phyloP scores from a whole-genome alignment of 2,113 vertebrate genomes.

The Microcebus griseorufus region DNA sequence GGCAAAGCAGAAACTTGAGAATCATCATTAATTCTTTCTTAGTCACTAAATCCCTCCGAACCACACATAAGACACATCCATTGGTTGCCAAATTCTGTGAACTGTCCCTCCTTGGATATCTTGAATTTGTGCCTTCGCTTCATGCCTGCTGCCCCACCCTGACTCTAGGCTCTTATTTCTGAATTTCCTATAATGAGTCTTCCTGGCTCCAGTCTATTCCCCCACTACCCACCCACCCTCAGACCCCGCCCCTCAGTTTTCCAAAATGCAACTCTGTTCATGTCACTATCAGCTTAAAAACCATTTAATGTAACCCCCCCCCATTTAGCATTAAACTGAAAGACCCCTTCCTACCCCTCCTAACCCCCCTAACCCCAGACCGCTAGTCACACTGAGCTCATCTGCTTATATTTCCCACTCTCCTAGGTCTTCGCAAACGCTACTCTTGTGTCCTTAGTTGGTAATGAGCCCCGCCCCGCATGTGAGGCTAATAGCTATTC shows the following conservation, averaged over 20 bases:
- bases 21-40: neutral
- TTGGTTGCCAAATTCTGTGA: neutral
- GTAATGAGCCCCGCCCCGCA: too few relatives aligned
- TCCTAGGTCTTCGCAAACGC: too few relatives aligned
- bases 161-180: neutral
- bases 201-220: neutral
- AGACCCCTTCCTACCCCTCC: too few relatives aligned
- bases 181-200: neutral
- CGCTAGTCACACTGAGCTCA: too few relatives aligned
- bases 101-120: neutral
- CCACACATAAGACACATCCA: neutral
- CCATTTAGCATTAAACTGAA: too few relatives aligned
- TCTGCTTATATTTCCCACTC: too few relatives aligned
- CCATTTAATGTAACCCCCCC: too few relatives aligned
- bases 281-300: neutral
- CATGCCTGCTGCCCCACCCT: neutral
- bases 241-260: neutral
- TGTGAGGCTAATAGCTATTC: too few relatives aligned
- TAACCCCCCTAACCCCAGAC: too few relatives aligned
- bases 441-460: too few relatives aligned
- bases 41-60: accelerated
- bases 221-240: neutral
- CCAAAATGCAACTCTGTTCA: neutral
- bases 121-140: neutral
- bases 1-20: neutral